Evolutionary conservation across 1,140 invertebrate species (phyloP), one percentile per base, ranked within the genome.

Genomic region (Scaptomyza hsui): DNA sequence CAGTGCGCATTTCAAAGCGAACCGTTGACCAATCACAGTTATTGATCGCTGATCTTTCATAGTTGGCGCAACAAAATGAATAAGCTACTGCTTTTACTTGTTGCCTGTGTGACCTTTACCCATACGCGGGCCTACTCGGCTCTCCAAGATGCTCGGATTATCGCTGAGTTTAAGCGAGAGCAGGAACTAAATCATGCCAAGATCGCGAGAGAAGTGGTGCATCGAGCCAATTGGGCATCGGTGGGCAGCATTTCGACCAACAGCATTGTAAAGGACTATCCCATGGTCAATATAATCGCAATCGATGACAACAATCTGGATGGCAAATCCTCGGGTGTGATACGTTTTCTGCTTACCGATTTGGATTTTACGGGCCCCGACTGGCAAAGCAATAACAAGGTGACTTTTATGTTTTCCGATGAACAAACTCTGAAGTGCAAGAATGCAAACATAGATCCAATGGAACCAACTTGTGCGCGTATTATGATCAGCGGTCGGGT

Each of bases 401-500:
- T 94, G 3, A 95, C 95, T 0, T 91, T 96, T 12, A 90, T 95
- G 63, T 94, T 96, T 71, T 93, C 93, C 1, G 91, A 96, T 18
- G 95, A 95, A 59, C 93, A 96, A 91, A 93, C 93, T 0, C 77
- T 93, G 49, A 96, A 94, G 72, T 97, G 96, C 76, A 90, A 92
- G 45, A 90, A 91, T 1, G 91, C 94, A 48, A 89, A 93, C 47
- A 94, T 93, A 61, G 96, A 97, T 90, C 95, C 96, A 0, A 95
- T 97, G 93, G 96, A 97, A 91, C 96, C 96, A 1, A 93, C 95
- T 10, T 97, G 96, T 93, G 94, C 95, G 1, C 93, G 95, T 53
- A 92, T 95, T 0, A 94, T 96, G 73, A 92, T 97, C 1, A 94
- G 94, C 19, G 96, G 96, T 37, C 93, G 93, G 85, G 94, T 96